A percentile compares a stretch with the other conserved stretches of the same genome.
phyloP scores from a whole-genome alignment of 2,888 invertebrate species.

The Melanotus villosus region DNA sequence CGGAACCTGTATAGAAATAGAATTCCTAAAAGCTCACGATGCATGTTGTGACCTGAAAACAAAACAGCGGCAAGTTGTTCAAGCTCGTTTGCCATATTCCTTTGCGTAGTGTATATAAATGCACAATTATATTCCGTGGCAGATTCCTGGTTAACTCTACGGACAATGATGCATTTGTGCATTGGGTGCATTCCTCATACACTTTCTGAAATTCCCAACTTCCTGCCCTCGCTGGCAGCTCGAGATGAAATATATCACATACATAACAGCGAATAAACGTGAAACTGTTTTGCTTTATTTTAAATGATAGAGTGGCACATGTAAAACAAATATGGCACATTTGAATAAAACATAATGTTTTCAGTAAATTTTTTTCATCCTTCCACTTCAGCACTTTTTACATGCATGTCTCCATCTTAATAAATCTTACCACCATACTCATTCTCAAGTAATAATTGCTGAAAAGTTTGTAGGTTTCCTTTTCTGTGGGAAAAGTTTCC shows the following conservation, averaged over 20 bases:
- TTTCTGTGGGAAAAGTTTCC: too few species aligned
- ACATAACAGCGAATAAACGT: not conserved
- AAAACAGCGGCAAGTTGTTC: constrained; percentile 22
- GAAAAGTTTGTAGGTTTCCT: too few species aligned
- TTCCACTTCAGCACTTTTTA: too few species aligned
- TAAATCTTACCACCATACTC: too few species aligned
- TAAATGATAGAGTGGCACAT: too few species aligned
- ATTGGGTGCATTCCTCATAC: not conserved
- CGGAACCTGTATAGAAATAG: constrained; percentile 41
- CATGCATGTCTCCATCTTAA: too few species aligned
- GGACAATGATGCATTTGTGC: not conserved
- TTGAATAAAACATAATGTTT: too few species aligned
- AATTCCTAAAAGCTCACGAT: constrained; percentile 37
- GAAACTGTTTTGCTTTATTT: not conserved
- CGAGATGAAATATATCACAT: not conserved
- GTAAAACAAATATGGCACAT: too few species aligned
- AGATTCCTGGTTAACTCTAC: constrained; percentile 11
- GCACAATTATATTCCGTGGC: constrained; percentile 19
- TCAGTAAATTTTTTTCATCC: too few species aligned
- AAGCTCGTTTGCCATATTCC: constrained; percentile 23
- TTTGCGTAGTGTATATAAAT: constrained; percentile 15
- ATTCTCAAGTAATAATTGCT: too few species aligned
- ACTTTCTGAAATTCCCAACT: too few species aligned
- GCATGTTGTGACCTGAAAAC: constrained; percentile 37
- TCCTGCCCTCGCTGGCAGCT: too few species aligned